Base-by-base conservation (phyloP, 2,888 invertebrate species). In the Stenodema calcarata region DNA sequence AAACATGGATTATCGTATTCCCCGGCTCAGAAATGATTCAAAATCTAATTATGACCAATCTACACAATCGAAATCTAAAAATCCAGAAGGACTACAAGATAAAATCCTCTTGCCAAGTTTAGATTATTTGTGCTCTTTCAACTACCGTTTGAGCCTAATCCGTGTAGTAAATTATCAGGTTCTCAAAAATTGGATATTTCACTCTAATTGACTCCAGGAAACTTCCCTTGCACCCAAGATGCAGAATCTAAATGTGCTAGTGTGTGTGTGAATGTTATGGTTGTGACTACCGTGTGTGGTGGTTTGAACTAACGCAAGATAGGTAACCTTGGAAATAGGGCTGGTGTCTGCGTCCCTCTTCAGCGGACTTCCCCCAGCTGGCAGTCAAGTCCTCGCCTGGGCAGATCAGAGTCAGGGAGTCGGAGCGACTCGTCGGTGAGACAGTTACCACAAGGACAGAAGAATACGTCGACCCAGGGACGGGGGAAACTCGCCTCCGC, bases 341-440 rank as follows among this genome's bases (percentile, higher is more conserved):
- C 69, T 86, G 83, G 82, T 81, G 86, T 30, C 88, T 88, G 92
- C 92, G 93, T 91, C 94, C 94, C 89, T 93, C 94, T 91, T 93
- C 93, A 90, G 93, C 93, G 90, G 94, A 94, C 92, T 94, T 94
- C 90, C 97, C 97, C 90, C 96, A 96, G 93, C 95, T 97, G 92
- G 95, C 95, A 92, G 95, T 97, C 91, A 95, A 96, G 92, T 96
- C 95, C 92, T 95, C 95, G 92, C 95, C 96, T 90, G 96, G 96
- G 90, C 95, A 94, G 90, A 94, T 94, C 91, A 95, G 95, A 91
- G 95, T 97, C 91, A 95, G 96, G 92, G 97, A 97, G 93, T 95
- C 95, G 91, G 97, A 97, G 93, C 96, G 96, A 92, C 93, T 97
- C 91, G 94, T 97, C 92, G 95, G 95, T 92, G 97, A 97, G 93